Evolutionary conservation across 2,888 invertebrate species (phyloP), one percentile per base, ranked within the genome.

Genomic region (Volucella inanis): DNA sequence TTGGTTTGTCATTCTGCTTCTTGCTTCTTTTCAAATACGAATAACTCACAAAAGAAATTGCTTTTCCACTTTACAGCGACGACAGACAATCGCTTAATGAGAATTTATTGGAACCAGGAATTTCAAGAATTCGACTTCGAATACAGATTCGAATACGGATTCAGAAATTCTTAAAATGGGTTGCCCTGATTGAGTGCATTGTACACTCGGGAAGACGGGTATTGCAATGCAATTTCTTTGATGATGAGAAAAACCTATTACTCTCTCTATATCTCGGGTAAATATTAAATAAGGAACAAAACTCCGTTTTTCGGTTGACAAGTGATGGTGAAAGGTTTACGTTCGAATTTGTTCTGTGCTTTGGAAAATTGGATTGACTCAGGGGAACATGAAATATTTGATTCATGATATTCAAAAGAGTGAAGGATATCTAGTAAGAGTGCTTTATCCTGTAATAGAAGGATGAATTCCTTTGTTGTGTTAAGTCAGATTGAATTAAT

Each of bases 81-180:
- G 62, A 59, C 57, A 82, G 67, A 49, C 71, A 82, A 77, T 77
- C 65, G 72, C 43, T 82, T 72, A 82, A 82, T 77, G 71, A 62
- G 71, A 72, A 82, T 77, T 71, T 77, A 76, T 81, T 77, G 31
- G 43, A 79, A 38, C 54, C 59, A 70, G 11, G n/a, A 55, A n/a
- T 38, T 31, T 14, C 55, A n/a, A 31, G 43, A 54, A 31, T 31
- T 43, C 22, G 41, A 45, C 55, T 22, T 38, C 55, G 38, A 38
- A 55, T n/a, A 49, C 49, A 6, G 15, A n/a, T 49, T 15, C 49
- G 38, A 18, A 55, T n/a, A 49, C 49, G n/a, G 15, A n/a, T 49
- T 15, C 49, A 14, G 14, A 22, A 31, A 8, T 31, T 31, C 31
- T 38, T n/a, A 31, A n/a, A 45, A 52, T 14, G 72, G 52, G 52